These are phyloP conservation scores for Eudasyphora cyanicolor DNA, from an alignment of 2,888 invertebrate genomes.

Conservation along the genomic window DNA sequence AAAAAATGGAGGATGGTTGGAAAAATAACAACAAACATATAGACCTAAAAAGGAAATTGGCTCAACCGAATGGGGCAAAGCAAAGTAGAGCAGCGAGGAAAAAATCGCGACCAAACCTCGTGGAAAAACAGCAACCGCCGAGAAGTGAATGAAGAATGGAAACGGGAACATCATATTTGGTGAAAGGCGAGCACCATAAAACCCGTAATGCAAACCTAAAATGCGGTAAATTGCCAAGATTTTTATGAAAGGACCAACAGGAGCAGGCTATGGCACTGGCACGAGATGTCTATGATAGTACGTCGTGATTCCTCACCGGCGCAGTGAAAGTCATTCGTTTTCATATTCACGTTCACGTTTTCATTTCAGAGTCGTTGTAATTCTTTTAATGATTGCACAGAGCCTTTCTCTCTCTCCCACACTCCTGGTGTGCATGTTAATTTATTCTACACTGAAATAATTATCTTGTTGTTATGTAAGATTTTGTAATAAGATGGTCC, in stretches of 20 bases:
- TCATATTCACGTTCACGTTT: constrained; percentile 14
- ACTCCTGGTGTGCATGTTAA: neutral
- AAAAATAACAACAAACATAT: constrained; percentile 17
- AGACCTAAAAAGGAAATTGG: constrained; percentile 15
- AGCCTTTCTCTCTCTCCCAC: constrained; percentile 9
- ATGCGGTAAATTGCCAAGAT: constrained; percentile 54
- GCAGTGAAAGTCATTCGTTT: neutral
- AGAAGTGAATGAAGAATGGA: neutral
- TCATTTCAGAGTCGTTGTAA: constrained; percentile 26
- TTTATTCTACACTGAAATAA: constrained; percentile 2
- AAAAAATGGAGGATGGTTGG: too few relatives aligned
- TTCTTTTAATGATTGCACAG: constrained; percentile 36
- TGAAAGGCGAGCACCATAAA: constrained; percentile 37
- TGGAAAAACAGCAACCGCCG: neutral
- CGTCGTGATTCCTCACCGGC: neutral
- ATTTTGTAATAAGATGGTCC: too few relatives aligned
- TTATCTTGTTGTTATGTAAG: too few relatives aligned
- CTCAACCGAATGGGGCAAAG: neutral
- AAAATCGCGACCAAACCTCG: neutral
- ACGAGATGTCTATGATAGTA: neutral
- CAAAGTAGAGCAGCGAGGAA: neutral
- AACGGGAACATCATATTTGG: neutral
- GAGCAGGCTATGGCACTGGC: too few relatives aligned
- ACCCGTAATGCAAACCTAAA: constrained; percentile 51
- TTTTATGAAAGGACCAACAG: constrained; percentile 34